Conservation (phyloP, 2,888 invertebrate species). For the Melanotus villosus region DNA sequence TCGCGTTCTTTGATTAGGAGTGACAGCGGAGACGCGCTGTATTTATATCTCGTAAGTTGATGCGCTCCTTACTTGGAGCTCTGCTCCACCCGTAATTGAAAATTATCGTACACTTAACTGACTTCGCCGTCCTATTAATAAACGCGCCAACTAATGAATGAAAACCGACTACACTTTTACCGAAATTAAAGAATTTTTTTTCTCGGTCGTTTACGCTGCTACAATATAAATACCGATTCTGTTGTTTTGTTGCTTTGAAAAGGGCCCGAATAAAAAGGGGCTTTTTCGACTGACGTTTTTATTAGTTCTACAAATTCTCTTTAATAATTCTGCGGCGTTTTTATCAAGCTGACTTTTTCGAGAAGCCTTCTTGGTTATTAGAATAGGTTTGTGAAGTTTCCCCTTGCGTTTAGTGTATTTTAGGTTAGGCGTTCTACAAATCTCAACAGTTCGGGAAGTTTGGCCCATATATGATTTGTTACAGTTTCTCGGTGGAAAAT, state of each 20-base stretch:
- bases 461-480: no score
- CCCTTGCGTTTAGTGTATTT: no score
- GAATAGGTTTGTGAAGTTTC: no score
- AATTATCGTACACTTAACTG: constrained; percentile 46
- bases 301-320: no score
- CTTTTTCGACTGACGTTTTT: no score
- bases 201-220: neutral
- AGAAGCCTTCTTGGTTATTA: no score
- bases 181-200: constrained; percentile 1
- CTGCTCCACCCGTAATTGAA: constrained; percentile 44
- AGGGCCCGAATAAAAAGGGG: no score
- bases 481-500: no score
- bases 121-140: constrained; percentile 45
- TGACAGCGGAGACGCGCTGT: constrained; percentile 47
- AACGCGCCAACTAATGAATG: constrained; percentile 39
- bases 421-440: no score
- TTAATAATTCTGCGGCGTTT: no score
- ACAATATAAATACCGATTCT: neutral
- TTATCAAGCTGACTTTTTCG: no score
- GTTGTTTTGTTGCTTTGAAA: neutral
- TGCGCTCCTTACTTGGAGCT: constrained; percentile 49
- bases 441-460: no score
- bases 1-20: constrained; percentile 44
- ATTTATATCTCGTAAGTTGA: constrained; percentile 49
- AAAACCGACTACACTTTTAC: constrained; percentile 10